Evolutionary conservation across 1,140 invertebrate species (phyloP), one percentile per base, ranked within the genome.

Genomic region (Cephus cinctus): DNA sequence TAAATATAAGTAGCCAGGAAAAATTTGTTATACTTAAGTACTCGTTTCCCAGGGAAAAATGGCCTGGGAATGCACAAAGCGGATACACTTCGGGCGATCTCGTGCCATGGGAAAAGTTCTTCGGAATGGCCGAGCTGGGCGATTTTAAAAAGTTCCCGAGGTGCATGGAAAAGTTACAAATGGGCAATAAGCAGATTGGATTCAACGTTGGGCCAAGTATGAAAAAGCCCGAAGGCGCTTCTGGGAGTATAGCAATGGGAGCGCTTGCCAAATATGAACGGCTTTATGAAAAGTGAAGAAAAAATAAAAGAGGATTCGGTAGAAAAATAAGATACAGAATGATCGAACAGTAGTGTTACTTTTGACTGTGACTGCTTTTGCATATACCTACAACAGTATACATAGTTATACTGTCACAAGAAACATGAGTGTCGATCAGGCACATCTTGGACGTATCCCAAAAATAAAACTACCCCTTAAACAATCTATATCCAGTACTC

Each of bases 161-260:
- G n/a, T 46, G 50, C 15, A 30, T 20, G 34, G 50, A 57, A 59
- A 57, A 49, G 52, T 49, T 55, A 61, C 48, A 57, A 65, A 62
- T 51, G 56, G 56, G 53, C 62, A 62, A 62, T 65, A 62, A 62
- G 63, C 53, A 60, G 55, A 65, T 65, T 65, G 62, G 59, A 62
- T 60, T 57, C 52, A 47, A 45, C 42, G n/a, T n/a, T 41, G 46
- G 43, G 30, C 25, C 42, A 36, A 11, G 35, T 36, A 36, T 8
- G 11, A 12, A 16, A 12, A 36, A 36, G 8, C 6, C 6, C 9
- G 15, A 16, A n/a, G 25, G 25, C n/a, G 25, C 6, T 27, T 6
- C 25, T 6, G 25, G n/a, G n/a, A 27, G 25, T 27, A 38, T 19
- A 47, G 45, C 45, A 15, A 21, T 45, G 47, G 40, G 50, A 47